A percentile compares a stretch with the other conserved stretches of the same genome.
Conservation (phyloP, 2,888 invertebrate species). For the Cantharis rustica region DNA sequence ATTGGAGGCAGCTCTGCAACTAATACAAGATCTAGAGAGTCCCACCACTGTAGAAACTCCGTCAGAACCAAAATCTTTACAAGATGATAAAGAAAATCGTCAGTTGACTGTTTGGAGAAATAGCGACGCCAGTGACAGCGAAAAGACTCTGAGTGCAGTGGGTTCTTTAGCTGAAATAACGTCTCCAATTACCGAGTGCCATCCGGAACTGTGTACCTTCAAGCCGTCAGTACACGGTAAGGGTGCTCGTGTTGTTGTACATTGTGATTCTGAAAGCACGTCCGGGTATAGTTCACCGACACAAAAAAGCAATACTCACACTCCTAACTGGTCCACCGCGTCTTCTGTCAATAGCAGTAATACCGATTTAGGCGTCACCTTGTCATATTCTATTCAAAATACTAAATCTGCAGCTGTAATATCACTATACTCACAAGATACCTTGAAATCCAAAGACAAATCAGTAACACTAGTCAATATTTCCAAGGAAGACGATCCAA, state of each 20-base stretch:
- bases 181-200: conserved; percentile 50
- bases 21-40: conserved; percentile 59
- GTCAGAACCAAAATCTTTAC: conserved; percentile 49
- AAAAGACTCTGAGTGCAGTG: conserved; percentile 56
- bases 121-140: conserved; percentile 51
- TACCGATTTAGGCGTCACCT: conserved; percentile 46
- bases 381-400: conserved; percentile 55
- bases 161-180: conserved; percentile 53
- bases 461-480: conserved; percentile 56
- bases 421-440: conserved; percentile 48
- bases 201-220: conserved; percentile 46
- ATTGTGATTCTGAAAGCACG: conserved; percentile 56
- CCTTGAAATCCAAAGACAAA: conserved; percentile 47
- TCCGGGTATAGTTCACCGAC: conserved; percentile 60
- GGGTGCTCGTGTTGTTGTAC: conserved; percentile 51
- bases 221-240: conserved; percentile 50
- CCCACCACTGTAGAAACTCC: conserved; percentile 58
- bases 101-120: conserved; percentile 52
- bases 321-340: conserved; percentile 54
- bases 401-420: conserved; percentile 56
- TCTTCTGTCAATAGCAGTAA: conserved; percentile 54
- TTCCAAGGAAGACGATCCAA: conserved; percentile 38
- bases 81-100: conserved; percentile 40
- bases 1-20: conserved; percentile 57
- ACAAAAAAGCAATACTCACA: conserved; percentile 46